Evolutionary conservation across 2,888 invertebrate species (phyloP).

Genomic region (Noctua fimbriata): DNA sequence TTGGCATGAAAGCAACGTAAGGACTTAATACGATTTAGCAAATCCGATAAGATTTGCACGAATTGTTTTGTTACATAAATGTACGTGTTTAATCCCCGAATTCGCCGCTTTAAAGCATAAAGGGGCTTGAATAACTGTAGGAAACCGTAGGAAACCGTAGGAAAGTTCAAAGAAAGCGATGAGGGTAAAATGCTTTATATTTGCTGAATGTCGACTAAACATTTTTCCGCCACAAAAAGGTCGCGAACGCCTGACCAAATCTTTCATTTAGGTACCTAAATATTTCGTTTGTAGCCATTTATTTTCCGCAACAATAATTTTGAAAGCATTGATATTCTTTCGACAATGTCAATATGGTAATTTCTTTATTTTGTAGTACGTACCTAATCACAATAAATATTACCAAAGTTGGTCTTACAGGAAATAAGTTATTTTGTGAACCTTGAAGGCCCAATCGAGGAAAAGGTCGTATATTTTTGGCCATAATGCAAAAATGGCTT

Average conservation of each 20-base stretch:
- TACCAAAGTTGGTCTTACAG: neutral
- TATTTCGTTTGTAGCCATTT: conserved; percentile 24
- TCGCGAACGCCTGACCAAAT: conserved; percentile 18
- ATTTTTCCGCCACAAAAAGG: conserved; percentile 18
- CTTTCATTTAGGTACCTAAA: conserved; percentile 13
- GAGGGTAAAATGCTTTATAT: conserved; percentile 24
- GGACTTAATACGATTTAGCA: conserved; percentile 31
- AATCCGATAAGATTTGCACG: conserved; percentile 27
- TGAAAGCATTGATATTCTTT: conserved; percentile 33
- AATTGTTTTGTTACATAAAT: conserved; percentile 37
- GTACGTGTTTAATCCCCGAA: conserved; percentile 34
- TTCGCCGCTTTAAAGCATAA: conserved; percentile 6
- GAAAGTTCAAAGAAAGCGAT: conserved; percentile 21
- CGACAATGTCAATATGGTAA: conserved; percentile 17
- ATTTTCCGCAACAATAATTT: conserved; percentile 31
- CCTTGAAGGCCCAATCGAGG: neutral
- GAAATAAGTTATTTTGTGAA: conserved; percentile 2
- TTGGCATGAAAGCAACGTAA: conserved; percentile 22
- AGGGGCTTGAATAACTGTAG: conserved; percentile 6
- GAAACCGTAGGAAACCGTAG: neutral
- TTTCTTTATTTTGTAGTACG: conserved; percentile 11
- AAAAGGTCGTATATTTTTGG: neutral
- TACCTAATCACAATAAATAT: conserved; percentile 9
- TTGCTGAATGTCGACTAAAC: conserved; percentile 20
- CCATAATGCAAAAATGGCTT: neutral